Evolutionary conservation across 1,140 invertebrate genomes (phyloP), one percentile per base, ranked within the genome.

Genomic region (Zophobas morio): DNA sequence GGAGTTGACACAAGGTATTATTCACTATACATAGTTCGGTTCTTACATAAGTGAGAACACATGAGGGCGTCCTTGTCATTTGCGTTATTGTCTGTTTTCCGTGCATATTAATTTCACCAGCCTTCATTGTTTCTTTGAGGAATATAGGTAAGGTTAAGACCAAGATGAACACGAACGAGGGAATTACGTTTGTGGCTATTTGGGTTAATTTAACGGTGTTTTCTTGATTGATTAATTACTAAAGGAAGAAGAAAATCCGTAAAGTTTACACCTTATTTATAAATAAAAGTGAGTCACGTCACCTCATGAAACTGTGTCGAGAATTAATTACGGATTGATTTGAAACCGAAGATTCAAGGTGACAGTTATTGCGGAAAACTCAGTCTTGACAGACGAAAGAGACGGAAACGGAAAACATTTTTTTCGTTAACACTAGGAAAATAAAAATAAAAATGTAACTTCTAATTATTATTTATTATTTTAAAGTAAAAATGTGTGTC

Each of bases 21-120:
- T 20, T 20, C 20, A 20, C 20, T 20, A 20, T 20, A 20, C 20
- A 20, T 20, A 20, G 49, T 39, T 63, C 8, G 4, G 35, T 37
- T 2, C 49, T 51, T 63, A 39, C 57, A 39, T 63, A 63, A 63
- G 57, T 37, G 57, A 63, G n/a, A 8, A 37, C 37, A 42, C 1
- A 33, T 54, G 49, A 20, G 8, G 8, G 8, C 8, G 53, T 42
- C 37, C 60, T 40, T 66, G 60, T 66, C 39, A 1, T 66, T 46
- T 40, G 33, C 39, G 60, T 66, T 42, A 39, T n/a, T 66, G 60
- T 66, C 39, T 66, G 32, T 66, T 66, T 66, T 66, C 37, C 20
- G 3, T 63, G 36, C 57, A 63, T 63, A 39, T 63, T 63, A 66
- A 66, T 66, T 66, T 39, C 36, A 35, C 42, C 56, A 60, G 35